Evolutionary conservation across 2,797 vertebrate species (phyloP), one percentile per base, ranked within the genome.

Genomic region (Rhinella marina): DNA sequence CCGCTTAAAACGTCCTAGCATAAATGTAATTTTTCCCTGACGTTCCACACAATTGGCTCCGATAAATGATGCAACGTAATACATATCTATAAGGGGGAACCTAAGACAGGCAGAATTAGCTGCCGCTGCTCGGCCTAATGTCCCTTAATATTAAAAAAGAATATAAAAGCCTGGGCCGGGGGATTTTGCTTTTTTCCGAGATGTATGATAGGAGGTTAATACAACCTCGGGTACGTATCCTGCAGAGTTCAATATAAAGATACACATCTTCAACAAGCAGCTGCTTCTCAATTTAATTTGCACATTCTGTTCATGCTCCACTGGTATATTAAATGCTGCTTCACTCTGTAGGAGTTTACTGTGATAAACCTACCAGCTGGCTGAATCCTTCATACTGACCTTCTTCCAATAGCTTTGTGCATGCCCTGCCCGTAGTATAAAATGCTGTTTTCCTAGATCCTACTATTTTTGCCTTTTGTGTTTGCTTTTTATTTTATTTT

Each of bases 281-380:
- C 93, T 94, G 95, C 96, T 96, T 95, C 95, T 96, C 96, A 96
- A 94, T 97, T 96, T 97, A 97, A 98, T 97, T 96, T 97, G 94
- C 95, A 95, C 94, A 96, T 95, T 96, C 97, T 97, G 91, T 97
- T 97, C 96, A 97, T 96, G 97, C 97, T 98, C 97, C 96, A 97
- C 93, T 98, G 97, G 96, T 96, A 96, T 96, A 97, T 95, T 96
- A 97, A 99, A 98, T 97, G 96, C 95, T 92, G 93, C 93, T 94
- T 94, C 93, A 95, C 96, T 93, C 95, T 93, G 94, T 93, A 96
- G 94, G 96, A 96, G 95, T 96, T 96, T 96, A 97, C 96, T 97
- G 92, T 88, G 96, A 98, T 97, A 97, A 95, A 96, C 93, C 93
- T 94, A 96, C 96, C 96, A 97, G 94, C 95, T 97, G 97, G 94